Evolutionary conservation across 2,113 vertebrate genomes (phyloP), one percentile per base, ranked within the genome.

Genomic region (Barnardius zonarius): DNA sequence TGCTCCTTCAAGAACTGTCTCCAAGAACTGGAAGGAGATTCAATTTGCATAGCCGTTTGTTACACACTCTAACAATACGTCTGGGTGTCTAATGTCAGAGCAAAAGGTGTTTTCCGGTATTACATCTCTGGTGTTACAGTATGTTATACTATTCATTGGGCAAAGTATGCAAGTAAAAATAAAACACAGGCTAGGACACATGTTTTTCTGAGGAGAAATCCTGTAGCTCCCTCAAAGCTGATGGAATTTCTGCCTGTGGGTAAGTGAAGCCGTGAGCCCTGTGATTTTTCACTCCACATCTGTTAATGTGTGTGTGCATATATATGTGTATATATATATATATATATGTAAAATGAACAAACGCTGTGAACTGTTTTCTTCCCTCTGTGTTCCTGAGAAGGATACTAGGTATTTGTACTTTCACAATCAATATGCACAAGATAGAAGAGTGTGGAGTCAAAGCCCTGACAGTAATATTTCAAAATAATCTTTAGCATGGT

Each of bases 321-420:
- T 1, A 2, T 22, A 2, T 19, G 11, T 30, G 2, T 17, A 5
- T 20, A 2, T 18, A 2, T 46, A 44, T 44, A 13, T 7, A 33
- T 44, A 10, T 8, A 5, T 10, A 9, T 24, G 8, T 31, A 57
- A 89, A 70, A 76, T 46, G 18, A 66, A 81, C 25, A 51, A 51
- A 80, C 31, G 25, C 3, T 61, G 3, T 5, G 2, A 24, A 8
- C 37, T 46, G 4, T 11, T 30, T 30, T 37, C 33, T 82, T 68
- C 52, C 31, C 15, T 52, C 61, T 44, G 52, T 51, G n/a, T 14
- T 69, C 33, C 28, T 81, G 43, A 22, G 30, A 37, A 52, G 31
- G 8, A 5, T 54, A 16, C 43, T 30, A n/a, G 31, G 8, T n/a
- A 37, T 37, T 48, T 52, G 30, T 55, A 55, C n/a, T 64, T 52